A percentile compares a stretch with the other conserved stretches of the same genome.
Conservation (phyloP, 1,140 invertebrate genomes). For the Ostrea edulis region DNA sequence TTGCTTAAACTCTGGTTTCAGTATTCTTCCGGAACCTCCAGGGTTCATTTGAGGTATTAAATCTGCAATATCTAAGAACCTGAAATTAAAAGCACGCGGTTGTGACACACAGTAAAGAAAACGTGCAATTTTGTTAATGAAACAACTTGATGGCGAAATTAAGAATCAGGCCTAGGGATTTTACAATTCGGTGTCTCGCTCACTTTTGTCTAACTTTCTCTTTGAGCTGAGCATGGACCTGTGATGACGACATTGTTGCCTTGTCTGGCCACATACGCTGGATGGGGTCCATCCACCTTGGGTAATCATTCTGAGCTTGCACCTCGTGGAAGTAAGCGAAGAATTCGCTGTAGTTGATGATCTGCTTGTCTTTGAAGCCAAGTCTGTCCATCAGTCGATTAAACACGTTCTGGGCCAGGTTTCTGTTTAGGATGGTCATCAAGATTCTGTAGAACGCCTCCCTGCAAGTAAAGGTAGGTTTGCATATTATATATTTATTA, state of each 20-base stretch:
- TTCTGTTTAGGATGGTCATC: conserved; percentile 67
- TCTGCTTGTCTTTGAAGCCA: conserved; percentile 70
- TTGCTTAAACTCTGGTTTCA: conserved; percentile 77
- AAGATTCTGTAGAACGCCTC: conserved; percentile 76
- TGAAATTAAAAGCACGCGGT: conserved; percentile 56
- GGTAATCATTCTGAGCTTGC: conserved; percentile 66
- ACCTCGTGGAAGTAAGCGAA: conserved; percentile 67
- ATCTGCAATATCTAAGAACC: conserved; percentile 75
- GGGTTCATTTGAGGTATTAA: conserved; percentile 77
- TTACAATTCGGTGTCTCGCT: neutral
- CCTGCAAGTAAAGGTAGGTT: conserved; percentile 61
- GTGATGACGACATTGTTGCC: conserved; percentile 70
- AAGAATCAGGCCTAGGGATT: neutral
- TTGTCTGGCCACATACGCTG: conserved; percentile 68
- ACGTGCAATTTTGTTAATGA: neutral
- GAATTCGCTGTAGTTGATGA: conserved; percentile 76
- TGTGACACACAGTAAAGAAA: neutral
- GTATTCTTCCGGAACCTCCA: conserved; percentile 71
- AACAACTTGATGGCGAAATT: neutral
- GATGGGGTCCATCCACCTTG: conserved; percentile 77
- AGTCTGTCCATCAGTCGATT: conserved; percentile 73
- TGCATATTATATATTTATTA: no score
- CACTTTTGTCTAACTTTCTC: conserved; percentile 78
- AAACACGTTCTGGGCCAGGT: conserved; percentile 68
- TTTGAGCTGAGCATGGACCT: conserved; percentile 76